Conservation (phyloP, 30 jellyfish, hydroid and myxozoan species). For the Mastigias papua region DNA sequence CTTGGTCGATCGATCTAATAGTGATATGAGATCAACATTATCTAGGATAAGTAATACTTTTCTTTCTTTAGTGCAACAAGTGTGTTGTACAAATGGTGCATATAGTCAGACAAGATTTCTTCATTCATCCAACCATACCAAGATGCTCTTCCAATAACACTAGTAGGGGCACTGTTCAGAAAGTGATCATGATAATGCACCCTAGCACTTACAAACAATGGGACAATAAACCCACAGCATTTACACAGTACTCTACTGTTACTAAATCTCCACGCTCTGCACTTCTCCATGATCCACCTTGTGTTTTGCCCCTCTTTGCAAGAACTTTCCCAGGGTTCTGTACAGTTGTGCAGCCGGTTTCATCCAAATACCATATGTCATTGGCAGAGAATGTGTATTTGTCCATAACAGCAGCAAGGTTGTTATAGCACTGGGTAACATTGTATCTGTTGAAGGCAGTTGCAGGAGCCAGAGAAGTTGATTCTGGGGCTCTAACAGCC, state of each 20-base stretch:
- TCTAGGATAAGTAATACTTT: not conserved
- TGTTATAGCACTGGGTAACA: too few species aligned
- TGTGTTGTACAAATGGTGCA: not conserved
- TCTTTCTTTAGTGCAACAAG: not conserved
- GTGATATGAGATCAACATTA: slow-evolving; percentile 20
- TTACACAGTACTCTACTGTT: slow-evolving; percentile 40
- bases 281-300: slow-evolving; percentile 22
- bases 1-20: not conserved
- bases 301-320: slow-evolving; percentile 18
- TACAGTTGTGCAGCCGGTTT: slow-evolving; percentile 44
- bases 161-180: not conserved
- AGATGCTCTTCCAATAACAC: not conserved
- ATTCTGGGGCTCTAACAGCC: too few species aligned
- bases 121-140: too few species aligned
- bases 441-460: too few species aligned
- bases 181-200: too few species aligned
- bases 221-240: slow-evolving; percentile 59
- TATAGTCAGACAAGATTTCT: too few species aligned
- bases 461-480: too few species aligned
- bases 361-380: slow-evolving; percentile 41
- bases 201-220: too few species aligned
- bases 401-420: too few species aligned
- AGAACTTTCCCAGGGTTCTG: slow-evolving; percentile 39
- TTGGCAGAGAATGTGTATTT: too few species aligned
- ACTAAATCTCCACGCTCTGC: slow-evolving; percentile 42